Percentiles rank a stretch among this genome's conserved stretches.
phyloP scores from a whole-genome alignment of 2,888 invertebrate genomes.

The Chloroclysta siterata region DNA sequence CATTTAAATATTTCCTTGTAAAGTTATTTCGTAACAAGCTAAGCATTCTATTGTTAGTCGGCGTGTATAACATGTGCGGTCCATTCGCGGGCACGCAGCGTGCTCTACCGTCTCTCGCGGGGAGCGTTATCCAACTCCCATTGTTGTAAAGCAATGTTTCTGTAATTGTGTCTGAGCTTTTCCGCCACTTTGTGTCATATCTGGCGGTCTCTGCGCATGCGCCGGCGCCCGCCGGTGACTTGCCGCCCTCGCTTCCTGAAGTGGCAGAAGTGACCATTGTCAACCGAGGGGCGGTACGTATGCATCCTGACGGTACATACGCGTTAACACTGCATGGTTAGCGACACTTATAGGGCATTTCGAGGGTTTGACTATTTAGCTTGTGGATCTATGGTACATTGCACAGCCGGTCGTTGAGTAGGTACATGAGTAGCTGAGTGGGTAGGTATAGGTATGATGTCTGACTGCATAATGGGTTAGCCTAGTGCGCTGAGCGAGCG shows the following conservation, averaged over 20 bases:
- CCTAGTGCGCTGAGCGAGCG: not conserved
- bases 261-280: not conserved
- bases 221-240: not conserved
- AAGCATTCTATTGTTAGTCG: slow-evolving; percentile 6
- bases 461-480: no score
- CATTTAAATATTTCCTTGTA: not conserved
- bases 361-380: not conserved
- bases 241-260: not conserved
- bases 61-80: not conserved
- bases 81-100: not conserved
- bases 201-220: not conserved
- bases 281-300: not conserved
- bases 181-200: slow-evolving; percentile 5
- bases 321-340: no score
- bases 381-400: no score
- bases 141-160: slow-evolving; percentile 20
- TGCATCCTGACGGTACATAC: not conserved
- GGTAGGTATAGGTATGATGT: no score
- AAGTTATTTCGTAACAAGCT: not conserved
- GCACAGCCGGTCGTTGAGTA: not conserved
- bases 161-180: slow-evolving; percentile 10
- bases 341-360: not conserved
- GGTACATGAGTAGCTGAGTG: not conserved
- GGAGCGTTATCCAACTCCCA: slow-evolving; percentile 12
- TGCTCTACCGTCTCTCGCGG: not conserved